Evolutionary conservation across 1,140 invertebrate species (phyloP), one percentile per base, ranked within the genome.

Genomic region (Drosophila ficusphila): DNA sequence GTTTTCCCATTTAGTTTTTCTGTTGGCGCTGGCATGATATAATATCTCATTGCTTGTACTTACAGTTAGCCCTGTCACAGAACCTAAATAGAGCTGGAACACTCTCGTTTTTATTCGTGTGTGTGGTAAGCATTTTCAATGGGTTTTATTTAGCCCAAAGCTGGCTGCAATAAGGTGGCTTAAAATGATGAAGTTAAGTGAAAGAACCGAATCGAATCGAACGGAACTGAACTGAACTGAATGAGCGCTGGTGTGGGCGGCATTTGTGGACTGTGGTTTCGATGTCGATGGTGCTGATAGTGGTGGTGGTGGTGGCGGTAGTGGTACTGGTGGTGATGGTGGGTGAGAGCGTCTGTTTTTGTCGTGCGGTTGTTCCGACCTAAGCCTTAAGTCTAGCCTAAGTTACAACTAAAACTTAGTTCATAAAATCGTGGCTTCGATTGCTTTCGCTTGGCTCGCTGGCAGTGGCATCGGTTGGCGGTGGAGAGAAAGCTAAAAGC

Each of bases 61-160:
- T 85, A 86, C 76, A 72, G 51, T 86, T 79, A 76, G 39, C 69
- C 46, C 60, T 74, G 57, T 47, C 69, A 53, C 42, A 48, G 54
- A 33, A 27, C 49, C 68, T 41, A 38, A 64, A 38, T 57, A 23
- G 21, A 27, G 44, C 7, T 52, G 7, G 27, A 42, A n/a, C 2
- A 54, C 54, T 56, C 14, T 60, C 14, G 14, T 11, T 46, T 51
- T 44, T 52, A 34, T 46, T 46, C 12, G 78, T 76, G 65, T 76
- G 65, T 75, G 51, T 82, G 73, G 77, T 68, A 57, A 76, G 53
- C 73, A 71, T 58, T 69, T 62, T 62, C 27, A 60, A 49, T 60
- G 18, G 4, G 36, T 58, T 42, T 56, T 11, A 56, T 44, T 16
- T n/a, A 21, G 31, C 31, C 31, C n/a, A 18, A n/a, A 42, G 23